Percentiles rank a stretch among this genome's conserved stretches.
phyloP scores from a whole-genome alignment of 2,888 invertebrate species.

The Sussaba pulchella region DNA sequence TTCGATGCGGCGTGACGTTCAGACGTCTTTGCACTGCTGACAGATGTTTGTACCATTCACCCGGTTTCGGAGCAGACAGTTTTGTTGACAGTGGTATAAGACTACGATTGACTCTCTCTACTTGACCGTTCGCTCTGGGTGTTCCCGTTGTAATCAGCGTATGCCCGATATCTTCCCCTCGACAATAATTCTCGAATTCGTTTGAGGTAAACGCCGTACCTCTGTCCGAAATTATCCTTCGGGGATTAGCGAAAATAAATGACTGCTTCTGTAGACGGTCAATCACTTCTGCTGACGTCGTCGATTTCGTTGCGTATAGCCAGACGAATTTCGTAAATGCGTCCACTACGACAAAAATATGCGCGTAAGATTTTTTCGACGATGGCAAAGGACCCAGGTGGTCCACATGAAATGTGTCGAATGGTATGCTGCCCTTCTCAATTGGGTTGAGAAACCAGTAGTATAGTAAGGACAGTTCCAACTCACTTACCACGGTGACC shows the following conservation, averaged over 20 bases:
- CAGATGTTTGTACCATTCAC: slow-evolving; percentile 30
- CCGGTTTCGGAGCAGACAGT: slow-evolving; percentile 32
- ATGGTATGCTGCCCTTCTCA: slow-evolving; percentile 71
- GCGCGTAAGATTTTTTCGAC: slow-evolving; percentile 66
- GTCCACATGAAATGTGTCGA: slow-evolving; percentile 77
- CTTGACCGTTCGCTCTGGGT: slow-evolving; percentile 27
- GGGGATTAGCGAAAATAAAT: slow-evolving; percentile 79
- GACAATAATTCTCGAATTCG: slow-evolving; percentile 56
- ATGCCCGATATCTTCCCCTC: slow-evolving; percentile 29
- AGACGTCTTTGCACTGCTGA: not conserved
- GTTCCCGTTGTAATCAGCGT: slow-evolving; percentile 18
- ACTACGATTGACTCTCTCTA: slow-evolving; percentile 29
- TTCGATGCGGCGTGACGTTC: slow-evolving; percentile 17
- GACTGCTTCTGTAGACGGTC: slow-evolving; percentile 74
- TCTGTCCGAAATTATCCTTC: slow-evolving; percentile 77
- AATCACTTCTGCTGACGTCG: slow-evolving; percentile 75
- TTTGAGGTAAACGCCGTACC: slow-evolving; percentile 80
- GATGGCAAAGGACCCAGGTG: slow-evolving; percentile 75
- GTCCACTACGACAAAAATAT: slow-evolving; percentile 55
- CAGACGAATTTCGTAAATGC: slow-evolving; percentile 74
- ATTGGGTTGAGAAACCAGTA: slow-evolving; percentile 73
- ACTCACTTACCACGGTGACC: no score
- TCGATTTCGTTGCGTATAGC: slow-evolving; percentile 74
- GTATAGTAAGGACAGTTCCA: no score
- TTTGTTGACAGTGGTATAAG: slow-evolving; percentile 38